Evolutionary conservation across 2,797 vertebrate species (phyloP).

Genomic region (Lepilemur ruficaudatus): DNA sequence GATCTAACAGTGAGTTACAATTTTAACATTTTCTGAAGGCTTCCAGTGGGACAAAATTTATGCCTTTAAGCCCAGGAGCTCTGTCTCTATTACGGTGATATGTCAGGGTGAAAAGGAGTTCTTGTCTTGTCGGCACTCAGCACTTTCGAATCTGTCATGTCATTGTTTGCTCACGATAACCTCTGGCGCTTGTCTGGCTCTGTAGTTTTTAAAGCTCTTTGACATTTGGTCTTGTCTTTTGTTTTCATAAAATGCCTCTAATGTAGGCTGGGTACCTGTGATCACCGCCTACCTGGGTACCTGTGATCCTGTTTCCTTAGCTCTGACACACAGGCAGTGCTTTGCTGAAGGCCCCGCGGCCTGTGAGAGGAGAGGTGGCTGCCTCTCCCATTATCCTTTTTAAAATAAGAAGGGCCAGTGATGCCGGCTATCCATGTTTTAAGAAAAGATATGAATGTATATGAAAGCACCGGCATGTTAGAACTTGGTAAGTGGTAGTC

Average conservation of each 20-base stretch:
- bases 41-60: neutral
- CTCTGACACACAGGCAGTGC: neutral
- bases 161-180: neutral
- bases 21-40: neutral
- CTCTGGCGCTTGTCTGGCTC: neutral
- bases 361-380: neutral
- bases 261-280: neutral
- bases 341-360: neutral
- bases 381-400: neutral
- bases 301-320: neutral
- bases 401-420: neutral
- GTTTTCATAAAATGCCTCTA: neutral
- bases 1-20: neutral
- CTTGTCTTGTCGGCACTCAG: neutral
- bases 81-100: neutral
- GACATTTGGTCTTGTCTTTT: neutral
- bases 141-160: neutral
- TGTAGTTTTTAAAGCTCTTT: neutral
- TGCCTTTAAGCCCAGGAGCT: neutral
- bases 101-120: neutral
- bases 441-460: neutral
- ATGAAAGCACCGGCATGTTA: neutral
- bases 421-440: neutral
- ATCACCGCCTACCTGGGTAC: no score
- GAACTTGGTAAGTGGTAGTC: neutral